Evolutionary conservation across 2,797 vertebrate species (phyloP).

Genomic region (Pipistrellus pipistrellus): DNA sequence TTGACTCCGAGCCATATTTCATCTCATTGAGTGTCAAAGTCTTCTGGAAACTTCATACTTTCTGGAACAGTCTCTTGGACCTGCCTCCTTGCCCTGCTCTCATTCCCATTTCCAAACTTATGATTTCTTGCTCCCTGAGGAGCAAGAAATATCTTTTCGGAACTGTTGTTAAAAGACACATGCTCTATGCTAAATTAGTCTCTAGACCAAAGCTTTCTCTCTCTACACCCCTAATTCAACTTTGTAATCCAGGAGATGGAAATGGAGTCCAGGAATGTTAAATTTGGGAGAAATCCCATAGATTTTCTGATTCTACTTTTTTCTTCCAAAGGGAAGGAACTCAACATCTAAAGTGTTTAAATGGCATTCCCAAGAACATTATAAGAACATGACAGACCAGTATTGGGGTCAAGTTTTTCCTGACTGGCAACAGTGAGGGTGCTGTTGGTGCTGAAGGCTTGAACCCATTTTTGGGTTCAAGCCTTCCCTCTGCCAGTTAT

Average conservation of each 20-base stretch:
- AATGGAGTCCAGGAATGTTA: not conserved
- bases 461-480: not conserved
- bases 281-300: constrained; percentile 29
- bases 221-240: not conserved
- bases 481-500: not conserved
- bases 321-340: constrained; percentile 31
- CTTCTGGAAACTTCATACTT: constrained; percentile 4
- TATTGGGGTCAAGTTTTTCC: not conserved
- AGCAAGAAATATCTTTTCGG: constrained; percentile 5
- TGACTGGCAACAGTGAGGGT: not conserved
- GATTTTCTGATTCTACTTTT: not conserved
- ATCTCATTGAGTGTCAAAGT: not conserved
- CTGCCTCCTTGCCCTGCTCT: not conserved
- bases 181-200: not conserved
- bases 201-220: not conserved
- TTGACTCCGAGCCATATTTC: not conserved
- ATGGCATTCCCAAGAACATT: not conserved
- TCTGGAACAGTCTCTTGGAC: constrained; percentile 31
- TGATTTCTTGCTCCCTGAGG: not conserved
- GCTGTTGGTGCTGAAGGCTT: not conserved
- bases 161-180: constrained; percentile 21
- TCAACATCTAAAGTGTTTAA: constrained; percentile 5
- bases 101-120: not conserved
- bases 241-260: constrained; percentile 26
- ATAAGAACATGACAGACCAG: not conserved